phyloP scores from a whole-genome alignment of 2,113 vertebrate species.

The Protobothrops mucrosquamatus region DNA sequence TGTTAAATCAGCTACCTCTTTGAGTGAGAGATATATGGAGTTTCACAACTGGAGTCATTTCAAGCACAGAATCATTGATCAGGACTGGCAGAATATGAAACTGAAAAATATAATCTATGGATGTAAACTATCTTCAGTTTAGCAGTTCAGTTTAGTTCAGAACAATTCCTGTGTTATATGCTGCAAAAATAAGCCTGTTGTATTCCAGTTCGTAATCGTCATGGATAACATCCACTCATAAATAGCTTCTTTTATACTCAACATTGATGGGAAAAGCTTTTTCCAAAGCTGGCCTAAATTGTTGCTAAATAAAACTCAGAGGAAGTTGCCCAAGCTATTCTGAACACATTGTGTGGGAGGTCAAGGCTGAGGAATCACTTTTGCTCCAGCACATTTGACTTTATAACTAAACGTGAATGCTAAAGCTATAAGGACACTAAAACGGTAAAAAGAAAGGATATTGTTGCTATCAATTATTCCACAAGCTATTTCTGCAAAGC shows the following conservation, averaged over 20 bases:
- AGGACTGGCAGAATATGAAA: neutral
- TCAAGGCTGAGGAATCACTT: conserved; percentile 52
- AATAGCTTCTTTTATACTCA: conserved; percentile 55
- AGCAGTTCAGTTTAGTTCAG: conserved; percentile 9
- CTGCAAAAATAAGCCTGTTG: conserved; percentile 29
- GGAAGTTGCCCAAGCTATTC: conserved; percentile 61
- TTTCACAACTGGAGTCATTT: neutral
- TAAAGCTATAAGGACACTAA: conserved; percentile 13
- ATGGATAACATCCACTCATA: conserved; percentile 44
- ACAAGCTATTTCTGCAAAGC: conserved; percentile 32
- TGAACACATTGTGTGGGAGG: conserved; percentile 56
- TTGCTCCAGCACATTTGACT: conserved; percentile 23
- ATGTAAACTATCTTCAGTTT: conserved; percentile 15
- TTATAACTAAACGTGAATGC: conserved; percentile 43
- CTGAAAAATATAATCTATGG: conserved; percentile 31
- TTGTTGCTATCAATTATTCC: conserved; percentile 13
- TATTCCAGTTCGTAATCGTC: conserved; percentile 44
- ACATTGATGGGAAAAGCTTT: conserved; percentile 62
- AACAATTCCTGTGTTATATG: conserved; percentile 48
- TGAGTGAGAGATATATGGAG: conserved; percentile 16
- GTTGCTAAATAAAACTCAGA: conserved; percentile 62
- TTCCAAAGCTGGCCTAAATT: conserved; percentile 59
- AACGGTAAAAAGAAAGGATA: neutral
- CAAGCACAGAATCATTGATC: neutral
- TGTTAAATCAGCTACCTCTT: neutral